A percentile compares a stretch with the other conserved stretches of the same genome.
Conservation (phyloP, 2,888 invertebrate genomes). For the Chironomus tentans region DNA sequence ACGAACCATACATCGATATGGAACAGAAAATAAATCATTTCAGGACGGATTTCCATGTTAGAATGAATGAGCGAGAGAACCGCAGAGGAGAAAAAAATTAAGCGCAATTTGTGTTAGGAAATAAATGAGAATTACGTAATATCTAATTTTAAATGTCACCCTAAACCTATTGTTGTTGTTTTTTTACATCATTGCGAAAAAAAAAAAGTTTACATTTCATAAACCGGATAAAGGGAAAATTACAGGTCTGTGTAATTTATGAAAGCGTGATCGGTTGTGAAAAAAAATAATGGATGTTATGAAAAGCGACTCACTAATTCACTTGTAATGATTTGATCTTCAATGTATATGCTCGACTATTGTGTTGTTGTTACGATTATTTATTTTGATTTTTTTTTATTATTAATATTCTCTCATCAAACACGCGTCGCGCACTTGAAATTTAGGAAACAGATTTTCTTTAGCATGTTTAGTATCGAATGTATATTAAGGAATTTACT, state of each 20-base stretch:
- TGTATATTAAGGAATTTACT: neutral
- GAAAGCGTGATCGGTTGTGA: neutral
- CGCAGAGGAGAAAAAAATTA: neutral
- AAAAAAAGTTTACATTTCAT: neutral
- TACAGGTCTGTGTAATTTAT: neutral
- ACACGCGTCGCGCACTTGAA: neutral
- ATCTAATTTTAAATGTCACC: conserved; percentile 10
- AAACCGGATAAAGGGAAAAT: conserved; percentile 9
- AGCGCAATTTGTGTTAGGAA: neutral
- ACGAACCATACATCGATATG: neutral
- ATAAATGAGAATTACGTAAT: conserved; percentile 3
- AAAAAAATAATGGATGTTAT: neutral
- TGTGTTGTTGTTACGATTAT: neutral
- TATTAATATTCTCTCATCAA: too few relatives aligned
- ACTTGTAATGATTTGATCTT: neutral
- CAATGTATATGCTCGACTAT: neutral
- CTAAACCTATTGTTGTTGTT: neutral
- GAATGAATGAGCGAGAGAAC: too few relatives aligned
- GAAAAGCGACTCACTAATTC: too few relatives aligned
- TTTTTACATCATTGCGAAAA: neutral
- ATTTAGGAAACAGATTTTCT: neutral
- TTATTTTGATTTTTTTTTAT: neutral
- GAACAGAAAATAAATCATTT: neutral
- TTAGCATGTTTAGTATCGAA: too few relatives aligned
- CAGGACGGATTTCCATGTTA: neutral